Percentiles rank a stretch among this genome's conserved stretches.
These are phyloP conservation scores for Drosophila bunnanda DNA, from an alignment of 2,888 invertebrate species.

Conservation along the genomic window DNA sequence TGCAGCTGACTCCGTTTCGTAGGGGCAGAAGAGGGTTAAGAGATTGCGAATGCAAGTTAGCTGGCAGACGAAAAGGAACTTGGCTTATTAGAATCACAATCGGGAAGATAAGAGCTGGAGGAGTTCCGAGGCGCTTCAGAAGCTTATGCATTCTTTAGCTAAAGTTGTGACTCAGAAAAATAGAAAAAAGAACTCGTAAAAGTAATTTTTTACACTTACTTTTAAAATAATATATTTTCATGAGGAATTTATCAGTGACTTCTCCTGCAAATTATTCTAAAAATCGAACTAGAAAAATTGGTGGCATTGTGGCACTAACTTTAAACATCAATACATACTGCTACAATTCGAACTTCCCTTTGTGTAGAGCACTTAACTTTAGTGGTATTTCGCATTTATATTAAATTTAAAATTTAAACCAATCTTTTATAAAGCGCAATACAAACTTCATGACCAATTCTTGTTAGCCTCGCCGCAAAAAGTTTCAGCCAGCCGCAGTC, in stretches of 20 bases:
- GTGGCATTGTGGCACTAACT: not conserved
- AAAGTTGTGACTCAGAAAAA: not conserved
- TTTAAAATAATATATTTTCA: not conserved
- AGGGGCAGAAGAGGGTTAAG: slow-evolving; percentile 16
- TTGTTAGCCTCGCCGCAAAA: slow-evolving; percentile 29
- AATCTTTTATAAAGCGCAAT: slow-evolving; percentile 24
- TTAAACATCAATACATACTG: not conserved
- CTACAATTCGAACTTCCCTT: too few species aligned
- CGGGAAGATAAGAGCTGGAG: slow-evolving; percentile 23
- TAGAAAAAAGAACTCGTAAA: not conserved
- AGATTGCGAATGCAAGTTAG: slow-evolving; percentile 34
- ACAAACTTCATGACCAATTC: slow-evolving; percentile 23
- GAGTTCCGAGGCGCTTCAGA: slow-evolving; percentile 3
- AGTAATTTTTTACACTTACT: not conserved
- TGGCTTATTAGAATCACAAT: slow-evolving; percentile 41
- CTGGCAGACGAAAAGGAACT: slow-evolving; percentile 4
- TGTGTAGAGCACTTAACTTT: slow-evolving; percentile 4
- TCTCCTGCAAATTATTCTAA: too few species aligned
- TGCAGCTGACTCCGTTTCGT: slow-evolving; percentile 2
- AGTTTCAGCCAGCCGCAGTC: slow-evolving; percentile 26
- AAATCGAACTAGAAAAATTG: not conserved
- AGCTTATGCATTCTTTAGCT: not conserved
- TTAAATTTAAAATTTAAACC: slow-evolving; percentile 7
- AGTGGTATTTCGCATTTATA: slow-evolving; percentile 8
- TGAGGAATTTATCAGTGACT: not conserved